Percentiles rank a stretch among this genome's conserved stretches.
Conservation (phyloP, 2,888 invertebrate species). For the Epicampocera succincta region DNA sequence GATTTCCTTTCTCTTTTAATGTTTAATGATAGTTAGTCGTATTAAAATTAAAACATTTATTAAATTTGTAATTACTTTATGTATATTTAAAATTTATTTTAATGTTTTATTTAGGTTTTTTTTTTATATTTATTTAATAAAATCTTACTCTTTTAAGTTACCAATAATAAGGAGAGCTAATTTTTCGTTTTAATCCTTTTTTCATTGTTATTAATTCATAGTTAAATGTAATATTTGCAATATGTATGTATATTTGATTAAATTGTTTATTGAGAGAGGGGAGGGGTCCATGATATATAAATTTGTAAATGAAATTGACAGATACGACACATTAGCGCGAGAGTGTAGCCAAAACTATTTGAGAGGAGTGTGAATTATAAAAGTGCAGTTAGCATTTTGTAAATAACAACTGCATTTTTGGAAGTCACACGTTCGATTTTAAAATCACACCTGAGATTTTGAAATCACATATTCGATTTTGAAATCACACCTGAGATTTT, state of each 20-base stretch:
- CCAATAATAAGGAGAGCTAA: conserved; percentile 58
- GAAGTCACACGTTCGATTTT: no score
- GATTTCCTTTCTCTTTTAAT: conserved; percentile 7
- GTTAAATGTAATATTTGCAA: conserved; percentile 45
- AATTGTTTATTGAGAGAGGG: not conserved
- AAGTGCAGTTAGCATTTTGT: no score
- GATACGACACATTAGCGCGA: not conserved
- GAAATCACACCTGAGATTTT: no score
- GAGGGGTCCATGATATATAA: no score
- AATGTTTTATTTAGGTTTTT: conserved; percentile 31
- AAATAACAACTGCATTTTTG: no score
- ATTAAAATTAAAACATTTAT: conserved; percentile 56
- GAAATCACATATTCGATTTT: no score
- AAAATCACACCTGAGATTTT: no score
- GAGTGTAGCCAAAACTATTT: not conserved
- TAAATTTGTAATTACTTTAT: conserved; percentile 40
- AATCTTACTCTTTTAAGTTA: conserved; percentile 37
- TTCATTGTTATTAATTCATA: conserved; percentile 36
- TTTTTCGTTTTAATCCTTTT: conserved; percentile 30
- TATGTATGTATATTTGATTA: conserved; percentile 25
- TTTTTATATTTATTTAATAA: conserved; percentile 19
- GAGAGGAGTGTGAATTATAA: no score
- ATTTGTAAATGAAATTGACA: no score
- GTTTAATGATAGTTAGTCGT: conserved; percentile 7
- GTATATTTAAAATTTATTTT: conserved; percentile 31